Conservation (phyloP, 2,797 vertebrate species). For the Aselliscus stoliczkanus region DNA sequence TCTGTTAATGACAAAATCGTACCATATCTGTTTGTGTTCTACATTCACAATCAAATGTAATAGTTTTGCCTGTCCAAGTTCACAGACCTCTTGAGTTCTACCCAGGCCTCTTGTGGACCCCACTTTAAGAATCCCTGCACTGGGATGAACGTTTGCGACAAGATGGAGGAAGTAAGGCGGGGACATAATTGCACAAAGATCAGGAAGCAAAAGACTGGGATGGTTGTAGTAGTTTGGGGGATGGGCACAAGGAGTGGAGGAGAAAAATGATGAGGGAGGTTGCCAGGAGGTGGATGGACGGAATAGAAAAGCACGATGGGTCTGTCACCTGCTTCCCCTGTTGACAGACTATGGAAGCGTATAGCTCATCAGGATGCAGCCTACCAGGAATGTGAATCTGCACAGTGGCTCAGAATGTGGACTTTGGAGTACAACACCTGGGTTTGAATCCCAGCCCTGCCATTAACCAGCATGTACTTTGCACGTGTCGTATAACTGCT, state of each 20-base stretch:
- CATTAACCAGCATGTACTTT: background rate
- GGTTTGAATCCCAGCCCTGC: background rate
- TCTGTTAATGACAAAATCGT: background rate
- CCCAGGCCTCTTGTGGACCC: too few species aligned
- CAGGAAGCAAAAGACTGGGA: background rate
- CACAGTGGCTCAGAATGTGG: background rate
- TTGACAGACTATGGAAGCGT: background rate
- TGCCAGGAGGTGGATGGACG: background rate
- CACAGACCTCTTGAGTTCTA: background rate
- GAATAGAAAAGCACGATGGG: rapidly evolving
- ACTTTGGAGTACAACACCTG: background rate
- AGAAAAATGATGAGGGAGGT: rapidly evolving
- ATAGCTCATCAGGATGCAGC: rapidly evolving
- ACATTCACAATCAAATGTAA: background rate
- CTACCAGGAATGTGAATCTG: background rate
- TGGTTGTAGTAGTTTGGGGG: rapidly evolving
- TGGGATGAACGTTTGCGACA: background rate
- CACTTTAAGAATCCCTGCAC: background rate
- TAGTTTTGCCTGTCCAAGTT: background rate
- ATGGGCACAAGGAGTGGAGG: background rate
- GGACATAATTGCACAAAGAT: background rate
- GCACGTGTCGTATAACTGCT: background rate
- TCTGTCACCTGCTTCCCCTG: background rate
- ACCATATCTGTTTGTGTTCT: background rate
- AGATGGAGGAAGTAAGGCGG: too few species aligned